These are phyloP conservation scores for Dryococelus australis DNA, from an alignment of 2,888 invertebrate species.

Conservation along the genomic window DNA sequence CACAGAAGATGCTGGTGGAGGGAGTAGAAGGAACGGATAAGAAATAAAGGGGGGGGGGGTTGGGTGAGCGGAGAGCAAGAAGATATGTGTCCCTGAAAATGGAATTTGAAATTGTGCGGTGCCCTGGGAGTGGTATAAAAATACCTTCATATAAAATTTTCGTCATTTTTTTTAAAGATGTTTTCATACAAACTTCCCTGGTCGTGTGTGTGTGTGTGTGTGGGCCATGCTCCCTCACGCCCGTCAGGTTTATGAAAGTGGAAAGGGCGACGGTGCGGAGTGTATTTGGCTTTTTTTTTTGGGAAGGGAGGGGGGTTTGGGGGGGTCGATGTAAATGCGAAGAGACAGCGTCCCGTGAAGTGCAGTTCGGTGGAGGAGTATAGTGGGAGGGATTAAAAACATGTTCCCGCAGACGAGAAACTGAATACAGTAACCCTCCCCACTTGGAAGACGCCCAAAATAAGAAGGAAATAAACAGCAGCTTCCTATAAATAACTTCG, in stretches of 20 bases:
- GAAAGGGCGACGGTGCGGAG: not conserved
- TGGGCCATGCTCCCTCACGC: no score
- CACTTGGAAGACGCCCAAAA: not conserved
- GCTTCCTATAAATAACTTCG: not conserved
- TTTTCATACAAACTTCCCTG: not conserved
- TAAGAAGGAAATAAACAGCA: no score
- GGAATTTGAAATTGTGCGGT: constrained; percentile 61
- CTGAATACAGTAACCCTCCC: not conserved
- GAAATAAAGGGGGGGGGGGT: constrained; percentile 19
- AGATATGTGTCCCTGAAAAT: constrained; percentile 53
- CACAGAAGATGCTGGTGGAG: constrained; percentile 33
- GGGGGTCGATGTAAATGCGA: not conserved
- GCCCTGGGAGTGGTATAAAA: constrained; percentile 62
- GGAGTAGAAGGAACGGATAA: not conserved
- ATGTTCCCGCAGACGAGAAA: not conserved
- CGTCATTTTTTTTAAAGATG: constrained; percentile 13
- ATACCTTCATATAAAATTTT: constrained; percentile 52
- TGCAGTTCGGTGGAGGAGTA: not conserved
- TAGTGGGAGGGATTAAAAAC: not conserved
- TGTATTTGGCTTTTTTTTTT: not conserved
- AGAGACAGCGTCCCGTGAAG: not conserved
- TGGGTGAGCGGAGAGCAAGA: constrained; percentile 32
- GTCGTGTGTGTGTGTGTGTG: no score
- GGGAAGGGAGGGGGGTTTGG: not conserved
- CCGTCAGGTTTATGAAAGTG: not conserved